A percentile compares a stretch with the other conserved stretches of the same genome.
Evolutionary conservation across 2,113 vertebrate species (phyloP).

Genomic region (Pelecanoides urinatrix): DNA sequence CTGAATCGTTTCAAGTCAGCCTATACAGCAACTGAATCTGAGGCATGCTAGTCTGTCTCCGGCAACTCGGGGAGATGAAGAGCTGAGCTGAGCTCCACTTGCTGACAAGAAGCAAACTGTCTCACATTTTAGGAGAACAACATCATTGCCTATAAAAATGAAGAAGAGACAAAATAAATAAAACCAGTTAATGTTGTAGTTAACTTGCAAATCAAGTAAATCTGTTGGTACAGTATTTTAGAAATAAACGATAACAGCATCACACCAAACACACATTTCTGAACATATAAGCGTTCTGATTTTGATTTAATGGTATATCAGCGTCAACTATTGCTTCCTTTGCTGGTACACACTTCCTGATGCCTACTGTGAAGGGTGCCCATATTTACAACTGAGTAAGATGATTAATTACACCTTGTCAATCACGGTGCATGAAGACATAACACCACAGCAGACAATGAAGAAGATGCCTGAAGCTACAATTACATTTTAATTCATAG

Average conservation of each 20-base stretch:
- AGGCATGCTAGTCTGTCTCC: slow-evolving; percentile 43
- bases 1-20: background rate
- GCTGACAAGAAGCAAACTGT: slow-evolving; percentile 82
- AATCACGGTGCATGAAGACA: slow-evolving; percentile 86
- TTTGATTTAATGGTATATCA: slow-evolving; percentile 81
- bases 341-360: slow-evolving; percentile 82
- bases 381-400: slow-evolving; percentile 84
- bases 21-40: slow-evolving; percentile 28
- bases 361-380: slow-evolving; percentile 82
- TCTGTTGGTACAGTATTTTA: slow-evolving; percentile 84
- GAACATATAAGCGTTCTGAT: slow-evolving; percentile 70
- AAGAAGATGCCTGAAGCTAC: slow-evolving; percentile 81
- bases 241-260: slow-evolving; percentile 80
- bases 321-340: slow-evolving; percentile 79
- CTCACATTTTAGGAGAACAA: slow-evolving; percentile 80
- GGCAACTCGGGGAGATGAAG: slow-evolving; percentile 63
- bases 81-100: slow-evolving; percentile 77
- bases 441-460: slow-evolving; percentile 83
- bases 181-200: slow-evolving; percentile 83
- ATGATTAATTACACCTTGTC: slow-evolving; percentile 88
- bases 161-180: slow-evolving; percentile 82
- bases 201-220: slow-evolving; percentile 84
- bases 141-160: slow-evolving; percentile 79
- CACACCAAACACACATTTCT: slow-evolving; percentile 82
- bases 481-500: slow-evolving; percentile 81